Evolutionary conservation across 2,113 vertebrate genomes (phyloP).

Genomic region (Oxyura jamaicensis): DNA sequence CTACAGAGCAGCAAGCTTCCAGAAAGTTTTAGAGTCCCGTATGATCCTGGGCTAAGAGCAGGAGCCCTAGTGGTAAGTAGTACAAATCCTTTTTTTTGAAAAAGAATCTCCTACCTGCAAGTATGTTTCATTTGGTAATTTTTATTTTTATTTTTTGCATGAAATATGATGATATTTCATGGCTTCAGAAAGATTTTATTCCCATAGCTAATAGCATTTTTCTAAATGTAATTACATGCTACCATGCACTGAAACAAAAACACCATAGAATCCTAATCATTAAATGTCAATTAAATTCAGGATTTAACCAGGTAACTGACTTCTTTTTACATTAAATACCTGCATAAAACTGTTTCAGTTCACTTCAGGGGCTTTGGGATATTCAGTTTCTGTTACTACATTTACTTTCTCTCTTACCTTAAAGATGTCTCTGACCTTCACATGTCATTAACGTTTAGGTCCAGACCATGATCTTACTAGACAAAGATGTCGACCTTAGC

Average conservation of each 20-base stretch:
- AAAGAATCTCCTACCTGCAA: not conserved
- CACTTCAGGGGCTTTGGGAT: not conserved
- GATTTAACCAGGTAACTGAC: not conserved
- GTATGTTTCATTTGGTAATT: not conserved
- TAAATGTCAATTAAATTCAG: not conserved
- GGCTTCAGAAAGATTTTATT: not conserved
- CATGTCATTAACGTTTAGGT: not conserved
- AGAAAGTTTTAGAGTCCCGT: slow-evolving; percentile 91
- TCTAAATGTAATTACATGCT: not conserved
- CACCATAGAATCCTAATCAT: not conserved
- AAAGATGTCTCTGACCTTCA: not conserved
- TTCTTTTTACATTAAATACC: not conserved
- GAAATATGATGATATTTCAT: not conserved
- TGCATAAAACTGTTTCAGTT: not conserved
- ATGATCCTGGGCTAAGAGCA: slow-evolving; percentile 94
- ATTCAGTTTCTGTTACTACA: not conserved
- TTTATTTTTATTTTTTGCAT: not conserved
- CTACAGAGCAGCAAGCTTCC: slow-evolving; percentile 89
- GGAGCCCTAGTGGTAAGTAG: slow-evolving; percentile 88
- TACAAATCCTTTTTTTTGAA: slow-evolving; percentile 39
- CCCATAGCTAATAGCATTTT: not conserved
- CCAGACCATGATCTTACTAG: not conserved
- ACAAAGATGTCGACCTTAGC: not conserved
- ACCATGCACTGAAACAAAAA: not conserved
- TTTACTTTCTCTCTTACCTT: not conserved